Conservation (phyloP, 2,797 vertebrate species). For the Anableps anableps region DNA sequence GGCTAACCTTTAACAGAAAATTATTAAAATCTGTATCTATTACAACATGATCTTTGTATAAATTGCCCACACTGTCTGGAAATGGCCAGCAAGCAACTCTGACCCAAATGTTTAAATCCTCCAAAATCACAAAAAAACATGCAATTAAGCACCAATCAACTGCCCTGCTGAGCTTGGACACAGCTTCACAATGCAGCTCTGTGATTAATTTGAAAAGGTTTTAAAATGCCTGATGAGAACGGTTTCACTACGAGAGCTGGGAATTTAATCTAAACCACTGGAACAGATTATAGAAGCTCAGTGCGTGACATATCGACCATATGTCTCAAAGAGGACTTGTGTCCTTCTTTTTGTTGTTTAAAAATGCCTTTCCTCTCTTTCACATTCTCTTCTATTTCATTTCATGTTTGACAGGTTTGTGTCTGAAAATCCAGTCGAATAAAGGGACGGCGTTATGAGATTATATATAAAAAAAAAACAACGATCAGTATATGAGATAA, state of each 20-base stretch:
- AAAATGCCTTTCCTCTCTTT: constrained; percentile 8
- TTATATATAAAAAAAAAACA: not conserved
- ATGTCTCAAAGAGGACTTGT: constrained; percentile 8
- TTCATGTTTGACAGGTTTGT: not conserved
- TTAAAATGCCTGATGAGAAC: constrained; percentile 54
- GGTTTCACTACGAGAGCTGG: constrained; percentile 18
- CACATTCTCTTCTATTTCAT: constrained; percentile 1
- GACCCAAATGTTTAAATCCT: constrained; percentile 49
- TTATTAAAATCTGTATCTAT: not conserved
- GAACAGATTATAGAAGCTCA: constrained; percentile 39
- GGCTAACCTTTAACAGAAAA: not conserved
- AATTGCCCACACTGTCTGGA: constrained; percentile 24
- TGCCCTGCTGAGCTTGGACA: constrained; percentile 29
- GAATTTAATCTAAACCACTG: constrained; percentile 46
- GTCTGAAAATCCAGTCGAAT: not conserved
- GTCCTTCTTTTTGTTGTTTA: constrained; percentile 7
- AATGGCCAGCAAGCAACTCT: constrained; percentile 35
- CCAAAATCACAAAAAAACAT: constrained; percentile 48
- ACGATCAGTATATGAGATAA: not conserved
- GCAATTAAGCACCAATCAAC: constrained; percentile 56
- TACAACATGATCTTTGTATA: not conserved
- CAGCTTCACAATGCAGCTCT: constrained; percentile 38
- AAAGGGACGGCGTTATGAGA: not conserved
- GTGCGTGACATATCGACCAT: constrained; percentile 44
- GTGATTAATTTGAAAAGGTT: constrained; percentile 49